Conservation (phyloP, 1,140 invertebrate genomes). For the Zophobas atratus region DNA sequence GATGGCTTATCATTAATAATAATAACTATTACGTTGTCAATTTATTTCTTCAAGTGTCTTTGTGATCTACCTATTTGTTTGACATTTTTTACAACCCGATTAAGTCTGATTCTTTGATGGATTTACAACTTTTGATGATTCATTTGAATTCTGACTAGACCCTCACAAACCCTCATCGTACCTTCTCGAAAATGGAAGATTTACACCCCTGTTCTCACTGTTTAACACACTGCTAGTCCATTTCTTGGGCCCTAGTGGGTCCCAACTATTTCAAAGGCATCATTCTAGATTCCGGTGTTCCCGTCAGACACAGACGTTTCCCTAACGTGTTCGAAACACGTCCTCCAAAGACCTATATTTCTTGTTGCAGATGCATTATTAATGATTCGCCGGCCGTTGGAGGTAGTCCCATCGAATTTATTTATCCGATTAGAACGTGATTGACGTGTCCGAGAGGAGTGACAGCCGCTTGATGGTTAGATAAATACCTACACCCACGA, state of each 20-base stretch:
- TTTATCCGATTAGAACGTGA: conserved; percentile 33
- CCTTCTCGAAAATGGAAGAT: too few species aligned
- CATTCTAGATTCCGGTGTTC: neutral
- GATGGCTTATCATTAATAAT: too few species aligned
- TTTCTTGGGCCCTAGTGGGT: too few species aligned
- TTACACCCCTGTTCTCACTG: neutral
- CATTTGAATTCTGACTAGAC: too few species aligned
- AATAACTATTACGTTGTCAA: too few species aligned
- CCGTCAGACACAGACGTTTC: neutral
- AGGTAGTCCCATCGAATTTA: conserved; percentile 2
- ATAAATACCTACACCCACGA: conserved; percentile 10
- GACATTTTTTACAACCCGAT: too few species aligned
- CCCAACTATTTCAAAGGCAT: neutral
- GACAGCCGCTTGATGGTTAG: conserved; percentile 15
- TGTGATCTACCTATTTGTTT: too few species aligned
- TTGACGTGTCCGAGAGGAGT: conserved; percentile 20
- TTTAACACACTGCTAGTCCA: neutral
- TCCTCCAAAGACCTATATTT: conserved; percentile 1
- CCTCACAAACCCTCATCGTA: too few species aligned
- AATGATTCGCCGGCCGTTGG: neutral
- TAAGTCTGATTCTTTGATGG: too few species aligned
- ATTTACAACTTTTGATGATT: too few species aligned
- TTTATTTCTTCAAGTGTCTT: too few species aligned
- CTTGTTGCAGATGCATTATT: conserved; percentile 6
- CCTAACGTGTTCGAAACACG: neutral